Evolutionary conservation across 2,888 invertebrate species (phyloP).

Genomic region (Stenurella melanura): DNA sequence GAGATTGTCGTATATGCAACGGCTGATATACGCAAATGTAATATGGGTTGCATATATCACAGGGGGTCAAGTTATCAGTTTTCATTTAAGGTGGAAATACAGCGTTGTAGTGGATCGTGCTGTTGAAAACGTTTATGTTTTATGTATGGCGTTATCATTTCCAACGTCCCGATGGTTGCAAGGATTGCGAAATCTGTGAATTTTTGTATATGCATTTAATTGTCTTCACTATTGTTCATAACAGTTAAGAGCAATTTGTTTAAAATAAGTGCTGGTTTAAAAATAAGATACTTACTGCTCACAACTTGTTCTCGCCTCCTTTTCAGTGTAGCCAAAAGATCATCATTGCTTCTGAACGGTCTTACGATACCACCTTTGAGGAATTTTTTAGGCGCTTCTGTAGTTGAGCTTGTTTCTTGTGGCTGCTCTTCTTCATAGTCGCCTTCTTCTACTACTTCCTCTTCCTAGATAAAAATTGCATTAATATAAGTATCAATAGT

Average conservation of each 20-base stretch:
- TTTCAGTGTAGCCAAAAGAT: conserved; percentile 83
- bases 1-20: no score
- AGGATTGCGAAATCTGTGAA: no score
- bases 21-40: no score
- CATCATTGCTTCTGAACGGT: conserved; percentile 87
- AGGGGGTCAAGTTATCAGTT: no score
- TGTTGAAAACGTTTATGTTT: no score
- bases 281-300: conserved; percentile 73
- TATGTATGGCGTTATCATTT: no score
- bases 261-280: no score
- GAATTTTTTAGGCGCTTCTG: conserved; percentile 83
- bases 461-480: conserved; percentile 61
- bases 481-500: background rate
- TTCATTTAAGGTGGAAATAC: no score
- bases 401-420: conserved; percentile 78
- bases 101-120: no score
- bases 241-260: background rate
- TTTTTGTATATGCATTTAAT: no score
- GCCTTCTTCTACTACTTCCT: conserved; percentile 74
- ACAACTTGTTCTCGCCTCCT: conserved; percentile 83
- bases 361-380: conserved; percentile 80
- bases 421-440: conserved; percentile 77
- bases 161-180: no score
- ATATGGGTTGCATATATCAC: no score
- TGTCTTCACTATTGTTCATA: background rate